Evolutionary conservation across 2,888 invertebrate species (phyloP), one percentile per base, ranked within the genome.

Genomic region (Hymenopus coronatus): DNA sequence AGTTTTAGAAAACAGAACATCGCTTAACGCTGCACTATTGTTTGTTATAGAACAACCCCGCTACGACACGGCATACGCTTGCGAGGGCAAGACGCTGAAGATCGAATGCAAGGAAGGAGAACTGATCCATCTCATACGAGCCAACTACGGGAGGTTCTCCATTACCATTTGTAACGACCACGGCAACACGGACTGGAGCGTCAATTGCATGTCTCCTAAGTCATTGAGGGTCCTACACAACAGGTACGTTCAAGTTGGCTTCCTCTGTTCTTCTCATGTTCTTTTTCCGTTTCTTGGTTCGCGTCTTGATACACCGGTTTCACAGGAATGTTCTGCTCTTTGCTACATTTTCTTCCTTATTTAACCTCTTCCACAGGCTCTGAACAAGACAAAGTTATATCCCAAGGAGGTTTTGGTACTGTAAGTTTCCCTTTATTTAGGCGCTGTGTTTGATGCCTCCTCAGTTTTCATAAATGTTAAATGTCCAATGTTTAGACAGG

Each of bases 161-260:
- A 97, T 98, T 93, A 97, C 97, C 92, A 98, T 98, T 93, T 99
- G 99, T 95, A 98, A 99, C 94, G 98, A 98, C 93, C 97, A 98
- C 93, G 98, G 98, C 91, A 97, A 98, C 93, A 98, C 98, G n/a
- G 98, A 98, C 92, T 98, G 98, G 98, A 98, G 98, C 93, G 97
- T 98, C 92, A 98, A 98, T 94, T 99, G 98, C 93, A 98, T 98
- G 97, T 97, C 98, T 89, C 96, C 96, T 87, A 97, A 97, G 93
- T 98, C 98, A 91, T 95, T 97, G 91, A 95, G 97, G 90, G 98
- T 98, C 91, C 95, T 99, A 91, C 97, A 97, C 93, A 97, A 96
- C 94, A 97, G 96, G 98, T 98, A 94, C 94, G 94, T 54, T 86
- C 20, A 15, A 84, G 20, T 14, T 70, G 15, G 4, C 4, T 8